These are phyloP conservation scores for Tiliacea citrago DNA, from an alignment of 2,888 invertebrate genomes.

Conservation along the genomic window DNA sequence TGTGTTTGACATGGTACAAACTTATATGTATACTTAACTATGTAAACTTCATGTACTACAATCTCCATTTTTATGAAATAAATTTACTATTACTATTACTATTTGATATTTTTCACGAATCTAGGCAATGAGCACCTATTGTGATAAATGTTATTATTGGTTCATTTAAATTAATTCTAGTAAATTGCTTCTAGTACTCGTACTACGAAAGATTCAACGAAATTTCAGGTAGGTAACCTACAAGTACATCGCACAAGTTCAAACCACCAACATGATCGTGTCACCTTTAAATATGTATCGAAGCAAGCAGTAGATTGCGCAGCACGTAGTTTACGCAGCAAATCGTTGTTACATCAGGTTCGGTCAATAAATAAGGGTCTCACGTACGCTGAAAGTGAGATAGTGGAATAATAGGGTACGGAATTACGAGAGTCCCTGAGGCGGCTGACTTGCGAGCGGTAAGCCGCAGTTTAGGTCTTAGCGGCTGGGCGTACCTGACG, in stretches of 20 bases:
- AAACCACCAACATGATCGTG: constrained; percentile 60
- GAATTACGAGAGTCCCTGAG: constrained; percentile 75
- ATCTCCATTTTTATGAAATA: too few species aligned
- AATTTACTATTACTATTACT: too few species aligned
- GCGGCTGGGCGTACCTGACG: constrained; percentile 68
- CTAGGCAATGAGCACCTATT: not conserved
- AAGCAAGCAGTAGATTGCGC: constrained; percentile 68
- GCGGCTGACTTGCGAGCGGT: constrained; percentile 76
- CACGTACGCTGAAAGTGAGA: constrained; percentile 77
- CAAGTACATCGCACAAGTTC: not conserved
- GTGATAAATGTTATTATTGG: constrained; percentile 19
- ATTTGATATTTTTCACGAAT: constrained; percentile 21
- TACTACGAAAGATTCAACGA: constrained; percentile 13
- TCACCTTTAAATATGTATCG: constrained; percentile 71
- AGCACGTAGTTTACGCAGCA: constrained; percentile 72
- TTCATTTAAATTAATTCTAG: constrained; percentile 9
- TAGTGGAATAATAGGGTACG: constrained; percentile 81
- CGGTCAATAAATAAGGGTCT: constrained; percentile 80
- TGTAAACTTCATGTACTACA: too few species aligned
- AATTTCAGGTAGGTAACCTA: constrained; percentile 12
- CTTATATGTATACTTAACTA: too few species aligned
- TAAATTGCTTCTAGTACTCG: not conserved
- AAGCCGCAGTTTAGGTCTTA: constrained; percentile 77
- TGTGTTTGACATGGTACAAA: too few species aligned
- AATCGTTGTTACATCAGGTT: constrained; percentile 74